Evolutionary conservation across 1,140 invertebrate genomes (phyloP).

Genomic region (Helicoverpa zea): DNA sequence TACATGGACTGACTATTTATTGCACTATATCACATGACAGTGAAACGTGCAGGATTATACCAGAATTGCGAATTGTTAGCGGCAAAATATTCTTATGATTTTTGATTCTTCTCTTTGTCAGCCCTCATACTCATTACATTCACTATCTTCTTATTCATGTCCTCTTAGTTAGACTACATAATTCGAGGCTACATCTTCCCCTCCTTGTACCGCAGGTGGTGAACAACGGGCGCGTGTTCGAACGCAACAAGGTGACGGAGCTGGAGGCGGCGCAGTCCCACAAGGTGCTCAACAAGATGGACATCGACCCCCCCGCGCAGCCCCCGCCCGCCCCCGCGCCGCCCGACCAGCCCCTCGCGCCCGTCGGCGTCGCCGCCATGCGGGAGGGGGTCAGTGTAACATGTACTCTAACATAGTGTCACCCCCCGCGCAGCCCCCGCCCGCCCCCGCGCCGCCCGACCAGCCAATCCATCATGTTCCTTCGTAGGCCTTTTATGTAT

Average conservation of each 20-base stretch:
- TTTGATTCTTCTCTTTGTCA: too few species aligned
- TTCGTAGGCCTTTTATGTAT: too few species aligned
- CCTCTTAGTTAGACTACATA: too few species aligned
- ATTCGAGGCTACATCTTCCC: not conserved
- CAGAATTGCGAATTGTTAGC: too few species aligned
- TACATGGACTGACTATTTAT: too few species aligned
- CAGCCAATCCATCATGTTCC: too few species aligned
- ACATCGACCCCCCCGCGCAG: constrained; percentile 26
- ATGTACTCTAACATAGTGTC: too few species aligned
- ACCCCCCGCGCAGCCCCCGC: not conserved
- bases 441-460: not conserved
- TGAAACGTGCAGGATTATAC: too few species aligned
- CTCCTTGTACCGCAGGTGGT: constrained; percentile 63
- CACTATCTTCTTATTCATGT: too few species aligned
- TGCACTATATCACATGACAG: too few species aligned
- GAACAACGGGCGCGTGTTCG: constrained; percentile 80
- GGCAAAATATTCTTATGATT: too few species aligned
- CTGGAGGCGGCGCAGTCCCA: constrained; percentile 36
- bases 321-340: constrained; percentile 6
- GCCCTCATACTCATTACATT: too few species aligned
- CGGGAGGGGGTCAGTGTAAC: not conserved
- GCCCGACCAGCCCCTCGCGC: not conserved
- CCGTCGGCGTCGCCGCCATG: not conserved
- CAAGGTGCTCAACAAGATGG: constrained; percentile 55
- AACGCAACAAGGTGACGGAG: constrained; percentile 66